Base-by-base conservation (phyloP, 2,113 vertebrate species). In the Uropsilus gracilis region DNA sequence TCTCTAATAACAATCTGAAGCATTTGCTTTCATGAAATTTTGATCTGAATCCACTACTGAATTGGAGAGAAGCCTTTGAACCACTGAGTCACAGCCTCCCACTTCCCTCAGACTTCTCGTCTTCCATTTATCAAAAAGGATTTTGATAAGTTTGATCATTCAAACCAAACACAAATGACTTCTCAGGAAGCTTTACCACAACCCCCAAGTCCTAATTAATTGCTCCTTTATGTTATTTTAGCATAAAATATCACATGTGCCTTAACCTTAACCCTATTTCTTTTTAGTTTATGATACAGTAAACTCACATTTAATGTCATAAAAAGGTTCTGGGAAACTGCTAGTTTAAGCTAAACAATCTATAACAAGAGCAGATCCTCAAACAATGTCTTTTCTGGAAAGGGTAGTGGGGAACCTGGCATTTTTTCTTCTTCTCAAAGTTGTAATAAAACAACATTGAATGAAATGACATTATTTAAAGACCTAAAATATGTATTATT, bases 11-110 rank as follows among this genome's bases (percentile, higher is more conserved):
- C 55, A 81, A 57, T 95, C 46, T 6, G 30, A 86, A 92, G 73
- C 72, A 68, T 73, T 93, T 92, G 61, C 85, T 94, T 84, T 94
- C 82, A 84, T 76, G 69, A 91, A 86, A 80, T 83, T 94, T 96
- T 95, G 75, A 89, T 94, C 84, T 53, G 72, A 77, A 59, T 30
- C 26, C 13, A 61, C 34, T 55, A 14, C 53, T 17, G 55, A 46
- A 72, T 96, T 91, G 91, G 72, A 96, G 64, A 94, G n/a, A 90
- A 73, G 57, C 14, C 61, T 57, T 44, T 4, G 5, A 68, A 66
- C 78, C 80, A 69, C 8, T n/a, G 64, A 71, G 4, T 68, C 28
- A 48, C 46, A 85, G 17, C 24, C 6, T 44, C 11, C 30, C 26
- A 4, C 0, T 20, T 59, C 30, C 30, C 0, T 80, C 5, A 84